Evolutionary conservation across 2,888 invertebrate species (phyloP).

Genomic region (Xestobium rufovillosum): DNA sequence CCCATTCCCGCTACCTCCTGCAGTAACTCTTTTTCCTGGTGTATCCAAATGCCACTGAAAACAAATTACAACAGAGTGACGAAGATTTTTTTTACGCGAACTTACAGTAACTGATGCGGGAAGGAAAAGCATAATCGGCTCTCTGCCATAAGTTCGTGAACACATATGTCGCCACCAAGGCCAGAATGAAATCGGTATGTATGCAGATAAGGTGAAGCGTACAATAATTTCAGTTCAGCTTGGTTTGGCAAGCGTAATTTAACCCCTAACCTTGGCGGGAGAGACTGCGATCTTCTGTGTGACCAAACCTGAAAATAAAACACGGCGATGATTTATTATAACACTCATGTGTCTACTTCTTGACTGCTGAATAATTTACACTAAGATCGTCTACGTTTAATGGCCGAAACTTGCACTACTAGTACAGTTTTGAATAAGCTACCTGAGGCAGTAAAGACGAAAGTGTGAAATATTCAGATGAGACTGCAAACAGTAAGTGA

Average conservation of each 20-base stretch:
- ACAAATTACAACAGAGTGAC: background rate
- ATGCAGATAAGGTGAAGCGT: conserved; percentile 64
- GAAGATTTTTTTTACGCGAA: conserved; percentile 24
- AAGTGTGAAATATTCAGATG: no score
- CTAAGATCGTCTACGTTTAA: no score
- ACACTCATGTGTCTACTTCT: no score
- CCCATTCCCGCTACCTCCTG: conserved; percentile 87
- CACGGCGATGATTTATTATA: background rate
- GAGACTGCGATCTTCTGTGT: conserved; percentile 74
- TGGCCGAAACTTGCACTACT: no score
- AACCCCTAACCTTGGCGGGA: conserved; percentile 74
- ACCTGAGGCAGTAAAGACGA: no score
- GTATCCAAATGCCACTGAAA: conserved; percentile 76
- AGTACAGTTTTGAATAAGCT: no score
- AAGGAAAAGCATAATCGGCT: conserved; percentile 76
- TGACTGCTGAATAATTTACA: no score
- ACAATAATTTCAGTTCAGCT: conserved; percentile 63
- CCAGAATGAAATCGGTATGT: conserved; percentile 87
- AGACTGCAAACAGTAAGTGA: no score
- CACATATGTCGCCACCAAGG: conserved; percentile 83
- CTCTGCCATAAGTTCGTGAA: conserved; percentile 90
- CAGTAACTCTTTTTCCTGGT: conserved; percentile 81
- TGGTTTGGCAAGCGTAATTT: conserved; percentile 78
- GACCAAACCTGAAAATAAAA: conserved; percentile 43
- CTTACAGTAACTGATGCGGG: conserved; percentile 83